These are phyloP conservation scores for Heteractis magnifica DNA, from an alignment of 92 coral and sea anemone genomes.

Conservation along the genomic window DNA sequence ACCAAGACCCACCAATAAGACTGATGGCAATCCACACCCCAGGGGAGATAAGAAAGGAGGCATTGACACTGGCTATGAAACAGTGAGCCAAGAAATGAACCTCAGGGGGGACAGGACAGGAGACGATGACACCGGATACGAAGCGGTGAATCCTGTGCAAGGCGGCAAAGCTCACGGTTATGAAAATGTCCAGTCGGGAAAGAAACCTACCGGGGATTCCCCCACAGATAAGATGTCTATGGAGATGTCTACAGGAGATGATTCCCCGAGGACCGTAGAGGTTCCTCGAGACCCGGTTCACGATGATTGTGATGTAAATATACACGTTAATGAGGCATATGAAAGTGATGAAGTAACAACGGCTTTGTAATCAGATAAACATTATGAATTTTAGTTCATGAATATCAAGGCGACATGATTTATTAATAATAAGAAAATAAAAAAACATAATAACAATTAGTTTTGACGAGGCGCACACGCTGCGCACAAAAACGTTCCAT, in stretches of 20 bases:
- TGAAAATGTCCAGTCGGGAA: not conserved
- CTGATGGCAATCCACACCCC: not conserved
- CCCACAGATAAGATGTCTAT: not conserved
- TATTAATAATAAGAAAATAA: too few species aligned
- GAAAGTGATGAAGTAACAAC: constrained; percentile 13
- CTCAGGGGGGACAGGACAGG: not conserved
- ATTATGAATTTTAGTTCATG: too few species aligned
- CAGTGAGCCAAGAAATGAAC: not conserved
- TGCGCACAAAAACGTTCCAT: too few species aligned
- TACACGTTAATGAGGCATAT: constrained; percentile 1
- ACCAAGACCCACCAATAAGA: not conserved
- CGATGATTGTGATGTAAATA: not conserved
- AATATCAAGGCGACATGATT: too few species aligned
- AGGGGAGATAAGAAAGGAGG: not conserved
- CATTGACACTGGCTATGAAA: not conserved
- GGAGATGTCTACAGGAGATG: not conserved
- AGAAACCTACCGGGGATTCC: not conserved
- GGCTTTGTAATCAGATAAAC: not conserved
- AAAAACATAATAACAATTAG: too few species aligned
- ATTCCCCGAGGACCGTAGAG: not conserved
- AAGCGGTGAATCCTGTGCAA: not conserved
- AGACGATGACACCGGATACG: not conserved
- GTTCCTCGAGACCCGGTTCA: not conserved
- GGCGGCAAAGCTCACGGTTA: not conserved
- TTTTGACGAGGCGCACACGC: too few species aligned